These are phyloP conservation scores for Spisula solida DNA, from an alignment of 2,888 invertebrate genomes.

Conservation along the genomic window DNA sequence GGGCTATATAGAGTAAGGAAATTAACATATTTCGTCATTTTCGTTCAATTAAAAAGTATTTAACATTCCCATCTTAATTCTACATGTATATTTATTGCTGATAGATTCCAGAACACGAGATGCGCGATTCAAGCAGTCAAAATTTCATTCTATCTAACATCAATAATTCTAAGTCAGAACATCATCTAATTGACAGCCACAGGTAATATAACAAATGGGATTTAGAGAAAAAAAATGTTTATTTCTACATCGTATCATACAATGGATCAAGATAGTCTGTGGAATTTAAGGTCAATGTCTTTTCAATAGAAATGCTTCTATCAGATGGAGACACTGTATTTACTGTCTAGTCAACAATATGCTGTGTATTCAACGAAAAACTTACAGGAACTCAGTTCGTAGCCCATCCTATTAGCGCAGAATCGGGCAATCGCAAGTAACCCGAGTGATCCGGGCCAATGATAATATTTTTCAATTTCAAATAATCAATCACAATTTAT, in stretches of 20 bases:
- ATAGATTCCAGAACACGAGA: neutral
- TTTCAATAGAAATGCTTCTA: neutral
- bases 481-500: too few species aligned
- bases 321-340: neutral
- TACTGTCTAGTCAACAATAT: neutral
- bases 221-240: neutral
- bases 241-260: neutral
- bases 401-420: too few species aligned
- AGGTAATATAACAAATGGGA: neutral
- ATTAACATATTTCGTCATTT: neutral
- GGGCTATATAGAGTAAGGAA: too few species aligned
- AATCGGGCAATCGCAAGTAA: too few species aligned
- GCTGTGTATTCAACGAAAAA: neutral
- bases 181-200: neutral
- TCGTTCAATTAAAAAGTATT: neutral
- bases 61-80: neutral
- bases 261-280: neutral
- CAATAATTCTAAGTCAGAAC: conserved; percentile 13
- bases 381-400: too few species aligned
- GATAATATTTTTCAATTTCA: too few species aligned
- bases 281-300: neutral
- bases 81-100: neutral
- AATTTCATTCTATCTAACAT: neutral
- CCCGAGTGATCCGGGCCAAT: too few species aligned
- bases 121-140: neutral